Base-by-base conservation (phyloP, 2,113 vertebrate genomes). In the Macrotis lagotis region DNA sequence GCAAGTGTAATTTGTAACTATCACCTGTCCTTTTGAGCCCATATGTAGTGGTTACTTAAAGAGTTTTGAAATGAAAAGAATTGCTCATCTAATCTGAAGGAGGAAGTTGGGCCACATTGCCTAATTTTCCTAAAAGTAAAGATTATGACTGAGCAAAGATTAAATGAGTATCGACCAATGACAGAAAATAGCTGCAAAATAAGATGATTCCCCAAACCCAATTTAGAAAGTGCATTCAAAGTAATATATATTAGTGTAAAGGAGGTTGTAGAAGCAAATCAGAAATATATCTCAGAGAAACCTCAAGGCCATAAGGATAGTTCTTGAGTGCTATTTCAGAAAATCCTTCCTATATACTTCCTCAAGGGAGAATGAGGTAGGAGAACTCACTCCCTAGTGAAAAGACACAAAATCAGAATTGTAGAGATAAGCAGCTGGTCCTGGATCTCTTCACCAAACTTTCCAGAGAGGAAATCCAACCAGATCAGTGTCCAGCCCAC, bases 111-210 rank as follows among this genome's bases (percentile, higher is more conserved):
- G 49, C 52, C 48, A 66, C 91, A 26, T 53, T 93, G 96, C 47
- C 47, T 91, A 94, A 91, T n/a, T 31, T 90, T 94, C 94, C 91
- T 96, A 96, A 94, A 94, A 96, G 89, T 31, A 92, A 97, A 95
- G 19, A 83, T 83, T 83, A 44, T 8, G n/a, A 28, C 59, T 94
- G 26, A 94, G 4, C 88, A 94, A 50, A 2, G 59, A 22, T 83
- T 92, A 94, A 95, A 53, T 50, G n/a, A 47, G 90, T 96, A 96
- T 83, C 66, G 93, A 94, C 10, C 88, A 93, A 53, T 8, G 91
- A 16, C 89, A 93, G 83, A 88, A 83, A 92, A 50, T 55, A 92
- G 66, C 66, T 44, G 26, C 16, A 44, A 83, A 83, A 83, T 19
- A 44, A 83, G 7, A 44, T 83, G 94, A 90, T 51, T 55, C 94